A percentile compares a stretch with the other conserved stretches of the same genome.
Conservation (phyloP, 2,113 vertebrate species). For the Melanotaenia duboulayi region DNA sequence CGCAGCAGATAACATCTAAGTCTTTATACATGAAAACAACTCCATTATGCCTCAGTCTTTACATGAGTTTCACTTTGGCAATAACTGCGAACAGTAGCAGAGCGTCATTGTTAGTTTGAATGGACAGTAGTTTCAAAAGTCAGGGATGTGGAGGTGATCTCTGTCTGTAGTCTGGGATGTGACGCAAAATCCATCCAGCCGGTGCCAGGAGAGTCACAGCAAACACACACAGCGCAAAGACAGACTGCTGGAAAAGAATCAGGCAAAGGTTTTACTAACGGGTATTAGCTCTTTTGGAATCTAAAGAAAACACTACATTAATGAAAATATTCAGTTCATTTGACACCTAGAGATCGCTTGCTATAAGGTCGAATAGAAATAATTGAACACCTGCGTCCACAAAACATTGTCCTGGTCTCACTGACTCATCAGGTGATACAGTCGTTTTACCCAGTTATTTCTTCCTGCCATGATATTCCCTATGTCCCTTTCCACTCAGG, state of each 20-base stretch:
- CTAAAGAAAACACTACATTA: background rate
- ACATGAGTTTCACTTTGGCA: background rate
- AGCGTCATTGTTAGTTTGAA: background rate
- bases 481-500: constrained; percentile 42
- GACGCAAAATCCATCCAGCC: constrained; percentile 85
- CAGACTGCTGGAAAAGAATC: constrained; percentile 79
- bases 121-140: constrained; percentile 23
- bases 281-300: background rate
- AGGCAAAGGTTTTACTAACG: background rate
- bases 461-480: constrained; percentile 37
- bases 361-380: constrained; percentile 5
- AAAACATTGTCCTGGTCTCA: constrained; percentile 26
- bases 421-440: constrained; percentile 39
- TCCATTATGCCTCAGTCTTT: background rate
- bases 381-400: constrained; percentile 24
- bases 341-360: background rate
- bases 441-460: constrained; percentile 30
- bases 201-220: constrained; percentile 80
- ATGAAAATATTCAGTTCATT: background rate
- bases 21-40: constrained; percentile 15
- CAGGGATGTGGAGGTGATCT: constrained; percentile 65
- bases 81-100: background rate
- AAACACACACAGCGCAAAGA: constrained; percentile 81
- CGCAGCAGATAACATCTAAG: constrained; percentile 17
- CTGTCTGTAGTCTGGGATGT: constrained; percentile 80